Evolutionary conservation across 2,888 invertebrate species (phyloP), one percentile per base, ranked within the genome.

Genomic region (Pemphredon lugubris): DNA sequence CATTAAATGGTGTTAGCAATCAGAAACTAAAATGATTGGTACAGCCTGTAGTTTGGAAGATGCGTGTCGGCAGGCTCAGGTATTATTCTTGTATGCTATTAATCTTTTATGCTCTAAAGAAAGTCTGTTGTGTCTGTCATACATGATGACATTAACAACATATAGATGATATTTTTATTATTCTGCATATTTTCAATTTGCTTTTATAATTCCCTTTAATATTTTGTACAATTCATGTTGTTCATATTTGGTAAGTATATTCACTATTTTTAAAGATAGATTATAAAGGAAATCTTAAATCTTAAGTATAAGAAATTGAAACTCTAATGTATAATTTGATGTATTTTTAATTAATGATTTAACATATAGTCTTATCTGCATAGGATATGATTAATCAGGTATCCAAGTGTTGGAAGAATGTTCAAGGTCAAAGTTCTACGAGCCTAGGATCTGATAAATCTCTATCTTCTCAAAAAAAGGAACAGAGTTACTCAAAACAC

Each of bases 11-110:
- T 82, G 66, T 67, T 73, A 77, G 77, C 70, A 79, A 77, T 77
- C 77, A 81, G 74, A 68, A 78, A 73, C 70, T 84, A 89, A 84
- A 87, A 89, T 89, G 89, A 88, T 88, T 81, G 88, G 87, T 80
- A 82, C 87, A 81, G 81, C 85, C 72, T 84, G 83, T 77, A 86
- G 81, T 69, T 85, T 89, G 73, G 89, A 89, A 80, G 88, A 89
- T 80, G 89, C 89, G 83, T 89, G 86, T 82, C 83, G 82, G 73
- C 88, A 87, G 82, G 89, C 89, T 80, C 88, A 89, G 88, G 89
- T 89, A 75, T 7, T 48, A 51, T 54, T 7, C 14, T n/a, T 58
- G 13, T 37, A 42, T 21, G 11, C 39, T 16, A 51, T 30, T 16
- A 71, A 30, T 40, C 14, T 58, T 30, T 30, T 30, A 30, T 30